Evolutionary conservation across 2,888 invertebrate species (phyloP).

Genomic region (Cosmopolites sordidus): DNA sequence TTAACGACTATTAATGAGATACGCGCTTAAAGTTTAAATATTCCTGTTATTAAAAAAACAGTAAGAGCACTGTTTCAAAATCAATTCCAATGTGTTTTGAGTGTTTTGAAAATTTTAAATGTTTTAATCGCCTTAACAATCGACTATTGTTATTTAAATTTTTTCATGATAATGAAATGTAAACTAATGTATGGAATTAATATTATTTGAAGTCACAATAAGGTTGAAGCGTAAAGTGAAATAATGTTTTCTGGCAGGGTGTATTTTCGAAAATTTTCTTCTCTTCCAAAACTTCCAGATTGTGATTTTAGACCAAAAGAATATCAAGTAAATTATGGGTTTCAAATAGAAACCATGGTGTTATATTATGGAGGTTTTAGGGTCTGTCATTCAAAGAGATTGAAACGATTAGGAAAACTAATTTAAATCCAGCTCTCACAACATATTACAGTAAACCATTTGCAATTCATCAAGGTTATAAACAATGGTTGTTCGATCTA

Average conservation of each 20-base stretch:
- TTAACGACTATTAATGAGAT: too few relatives aligned
- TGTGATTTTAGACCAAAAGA: slow-evolving; percentile 42
- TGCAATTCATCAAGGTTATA: slow-evolving; percentile 77
- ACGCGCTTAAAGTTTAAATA: too few relatives aligned
- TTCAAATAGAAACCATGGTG: neutral
- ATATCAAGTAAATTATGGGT: slow-evolving; percentile 39
- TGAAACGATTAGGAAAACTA: slow-evolving; percentile 56
- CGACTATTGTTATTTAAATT: too few relatives aligned
- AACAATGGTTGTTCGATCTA: slow-evolving; percentile 91
- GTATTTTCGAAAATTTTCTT: slow-evolving; percentile 5
- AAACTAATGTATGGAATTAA: too few relatives aligned
- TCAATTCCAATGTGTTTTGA: too few relatives aligned
- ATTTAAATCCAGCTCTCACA: slow-evolving; percentile 67
- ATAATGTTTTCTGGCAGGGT: neutral
- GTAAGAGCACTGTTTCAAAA: too few relatives aligned
- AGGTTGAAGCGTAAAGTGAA: too few relatives aligned
- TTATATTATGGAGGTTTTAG: slow-evolving; percentile 39
- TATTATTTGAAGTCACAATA: too few relatives aligned
- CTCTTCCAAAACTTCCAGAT: slow-evolving; percentile 28
- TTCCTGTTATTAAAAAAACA: too few relatives aligned
- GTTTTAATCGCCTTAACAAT: too few relatives aligned
- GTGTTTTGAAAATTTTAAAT: too few relatives aligned
- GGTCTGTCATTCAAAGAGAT: slow-evolving; percentile 54
- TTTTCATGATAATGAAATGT: too few relatives aligned
- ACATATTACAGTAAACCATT: slow-evolving; percentile 80